Evolutionary conservation across 2,113 vertebrate species (phyloP).

Genomic region (Antechinus stuartii): DNA sequence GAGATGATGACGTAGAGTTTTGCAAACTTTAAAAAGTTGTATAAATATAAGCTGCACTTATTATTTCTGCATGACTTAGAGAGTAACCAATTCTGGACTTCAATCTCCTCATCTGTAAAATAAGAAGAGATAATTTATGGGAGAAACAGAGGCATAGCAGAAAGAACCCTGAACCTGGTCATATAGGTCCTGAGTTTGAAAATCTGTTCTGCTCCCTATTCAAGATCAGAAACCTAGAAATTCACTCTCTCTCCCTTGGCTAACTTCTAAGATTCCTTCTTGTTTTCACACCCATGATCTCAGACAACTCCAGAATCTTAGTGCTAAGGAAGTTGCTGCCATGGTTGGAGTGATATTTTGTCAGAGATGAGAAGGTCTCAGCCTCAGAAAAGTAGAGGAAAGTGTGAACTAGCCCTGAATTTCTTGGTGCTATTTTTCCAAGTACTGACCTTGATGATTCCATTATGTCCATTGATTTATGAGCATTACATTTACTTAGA

Average conservation of each 20-base stretch:
- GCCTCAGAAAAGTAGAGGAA: accelerated
- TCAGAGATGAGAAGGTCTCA: neutral
- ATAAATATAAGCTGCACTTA: neutral
- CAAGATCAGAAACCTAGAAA: neutral
- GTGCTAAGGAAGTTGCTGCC: neutral
- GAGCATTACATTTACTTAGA: constrained; percentile 48
- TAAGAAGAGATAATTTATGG: neutral
- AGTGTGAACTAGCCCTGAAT: accelerated
- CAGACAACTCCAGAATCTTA: neutral
- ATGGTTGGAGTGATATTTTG: neutral
- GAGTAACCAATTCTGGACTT: neutral
- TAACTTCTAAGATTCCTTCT: neutral
- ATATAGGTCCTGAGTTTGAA: neutral
- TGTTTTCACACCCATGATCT: neutral
- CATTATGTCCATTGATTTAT: constrained; percentile 53
- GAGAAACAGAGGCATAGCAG: neutral
- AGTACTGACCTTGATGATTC: neutral
- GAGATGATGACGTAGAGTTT: neutral
- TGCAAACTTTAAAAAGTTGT: neutral
- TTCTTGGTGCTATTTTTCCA: neutral
- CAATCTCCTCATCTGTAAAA: neutral
- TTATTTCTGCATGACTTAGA: neutral
- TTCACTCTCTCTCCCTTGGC: neutral
- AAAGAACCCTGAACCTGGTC: neutral
- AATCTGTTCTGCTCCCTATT: neutral